These are phyloP conservation scores for Macropis europaea DNA, from an alignment of 2,888 invertebrate species.

Conservation along the genomic window DNA sequence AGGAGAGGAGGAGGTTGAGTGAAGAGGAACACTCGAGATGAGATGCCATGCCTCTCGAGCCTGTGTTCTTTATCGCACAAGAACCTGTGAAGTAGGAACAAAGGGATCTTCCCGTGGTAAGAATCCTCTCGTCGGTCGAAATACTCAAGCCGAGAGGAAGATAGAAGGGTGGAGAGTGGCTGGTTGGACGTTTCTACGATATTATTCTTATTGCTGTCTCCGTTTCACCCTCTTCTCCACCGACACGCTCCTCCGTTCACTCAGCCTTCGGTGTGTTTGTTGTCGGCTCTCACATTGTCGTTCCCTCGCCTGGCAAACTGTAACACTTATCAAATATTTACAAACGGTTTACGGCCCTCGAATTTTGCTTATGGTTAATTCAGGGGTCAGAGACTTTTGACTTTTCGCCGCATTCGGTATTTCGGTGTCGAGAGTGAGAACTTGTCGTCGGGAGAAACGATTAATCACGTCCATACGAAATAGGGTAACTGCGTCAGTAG, in stretches of 20 bases:
- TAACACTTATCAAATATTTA: slow-evolving; percentile 31
- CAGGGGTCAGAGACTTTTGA: background rate
- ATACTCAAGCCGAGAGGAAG: slow-evolving; percentile 40
- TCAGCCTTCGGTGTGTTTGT: background rate
- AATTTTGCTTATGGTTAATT: slow-evolving; percentile 26
- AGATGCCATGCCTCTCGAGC: slow-evolving; percentile 50
- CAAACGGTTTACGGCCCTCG: background rate
- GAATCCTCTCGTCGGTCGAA: slow-evolving; percentile 48
- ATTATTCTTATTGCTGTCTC: slow-evolving; percentile 42
- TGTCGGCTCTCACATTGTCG: background rate
- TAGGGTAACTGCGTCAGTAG: too few relatives aligned
- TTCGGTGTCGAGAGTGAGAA: too few relatives aligned
- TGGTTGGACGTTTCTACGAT: slow-evolving; percentile 26
- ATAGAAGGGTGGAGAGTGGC: slow-evolving; percentile 10
- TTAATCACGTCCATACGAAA: too few relatives aligned
- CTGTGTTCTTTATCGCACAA: slow-evolving; percentile 62
- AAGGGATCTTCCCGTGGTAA: slow-evolving; percentile 58
- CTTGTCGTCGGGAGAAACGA: too few relatives aligned
- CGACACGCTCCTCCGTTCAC: slow-evolving; percentile 17
- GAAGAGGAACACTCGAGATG: slow-evolving; percentile 44
- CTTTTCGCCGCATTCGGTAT: too few relatives aligned
- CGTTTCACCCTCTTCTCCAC: slow-evolving; percentile 29
- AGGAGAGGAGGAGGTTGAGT: slow-evolving; percentile 2
- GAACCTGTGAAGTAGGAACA: slow-evolving; percentile 67
- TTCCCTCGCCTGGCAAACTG: background rate